Evolutionary conservation across 2,113 vertebrate genomes (phyloP).

Genomic region (Spea multiplicata): DNA sequence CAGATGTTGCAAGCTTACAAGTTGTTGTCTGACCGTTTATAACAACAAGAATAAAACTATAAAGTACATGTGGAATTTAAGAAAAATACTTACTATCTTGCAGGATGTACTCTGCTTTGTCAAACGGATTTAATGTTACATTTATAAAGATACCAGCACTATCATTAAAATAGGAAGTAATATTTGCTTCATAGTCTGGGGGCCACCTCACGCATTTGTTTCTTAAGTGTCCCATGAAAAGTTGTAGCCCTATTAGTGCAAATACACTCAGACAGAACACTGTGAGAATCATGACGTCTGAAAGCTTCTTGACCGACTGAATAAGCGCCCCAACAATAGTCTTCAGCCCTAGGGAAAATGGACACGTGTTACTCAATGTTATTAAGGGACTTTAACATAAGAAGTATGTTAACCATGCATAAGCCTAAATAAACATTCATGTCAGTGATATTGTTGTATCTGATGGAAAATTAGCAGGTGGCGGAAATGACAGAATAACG

Average conservation of each 20-base stretch:
- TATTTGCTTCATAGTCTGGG: conserved; percentile 63
- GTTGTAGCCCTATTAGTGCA: conserved; percentile 93
- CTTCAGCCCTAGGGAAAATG: conserved; percentile 79
- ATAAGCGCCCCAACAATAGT: conserved; percentile 95
- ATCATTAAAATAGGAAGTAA: conserved; percentile 62
- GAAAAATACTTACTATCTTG: conserved; percentile 72
- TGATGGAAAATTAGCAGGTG: conserved; percentile 58
- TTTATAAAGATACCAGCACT: conserved; percentile 60
- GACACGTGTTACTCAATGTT: not conserved
- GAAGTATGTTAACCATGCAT: conserved; percentile 46
- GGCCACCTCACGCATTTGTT: conserved; percentile 85
- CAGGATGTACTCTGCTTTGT: conserved; percentile 75
- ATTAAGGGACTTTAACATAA: not conserved
- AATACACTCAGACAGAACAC: conserved; percentile 97
- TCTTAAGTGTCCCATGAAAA: conserved; percentile 96
- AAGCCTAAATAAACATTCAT: conserved; percentile 54
- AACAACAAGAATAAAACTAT: no score
- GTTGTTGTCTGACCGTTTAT: no score
- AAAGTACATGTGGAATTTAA: not conserved
- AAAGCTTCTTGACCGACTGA: conserved; percentile 95
- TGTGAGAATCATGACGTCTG: conserved; percentile 95
- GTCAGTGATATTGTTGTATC: conserved; percentile 54
- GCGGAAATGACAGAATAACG: conserved; percentile 55
- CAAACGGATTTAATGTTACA: conserved; percentile 66
- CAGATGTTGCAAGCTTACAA: no score